Base-by-base conservation (phyloP, 2,797 vertebrate genomes). In the Kryptopterus vitreolus region DNA sequence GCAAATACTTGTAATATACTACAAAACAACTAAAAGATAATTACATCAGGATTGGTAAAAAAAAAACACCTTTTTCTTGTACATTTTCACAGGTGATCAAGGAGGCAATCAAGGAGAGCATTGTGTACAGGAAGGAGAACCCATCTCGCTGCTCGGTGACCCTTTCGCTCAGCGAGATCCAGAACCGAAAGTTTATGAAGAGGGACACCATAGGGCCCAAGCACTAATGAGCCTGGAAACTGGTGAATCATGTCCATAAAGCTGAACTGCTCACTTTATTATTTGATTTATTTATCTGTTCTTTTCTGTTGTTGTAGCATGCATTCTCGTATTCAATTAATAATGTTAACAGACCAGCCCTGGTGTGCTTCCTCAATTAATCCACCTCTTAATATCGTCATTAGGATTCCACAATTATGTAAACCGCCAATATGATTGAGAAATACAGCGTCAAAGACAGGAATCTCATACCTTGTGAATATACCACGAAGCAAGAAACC, bases 71-170 rank as follows among this genome's bases (percentile, higher is more conserved):
- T 18, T 61, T 8, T 59, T 1, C 20, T 69, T 3, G 2, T 80
- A 38, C 79, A 1, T 35, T 62, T 35, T 84, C 89, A 3, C 82
- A 99, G 98, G 93, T 95, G 84, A 98, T 99, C 78, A 97, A 96
- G 88, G 91, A 97, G 13, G 96, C 96, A 29, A 95, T 99, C 76
- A 87, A 94, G 73, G 97, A 98, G 1, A 95, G 96, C 90, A 95
- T 99, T 9, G 88, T 95, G 59, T 93, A 95, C 80, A 90, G 94
- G 85, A 96, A 94, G 83, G 94, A 97, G 87, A 95, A 93, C 43
- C 96, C 96, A 0, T 94, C 95, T 0, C 89, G 93, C 78, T 92
- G 88, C 82, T 93, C 94, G 0, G 89, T 91, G 68, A 94, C 95
- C 0, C 95, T 99, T 82, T 95, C 95, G 8, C 96, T 99, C 58